A percentile compares a stretch with the other conserved stretches of the same genome.
These are phyloP conservation scores for Empidonax traillii DNA, from an alignment of 2,113 vertebrate genomes.

Conservation along the genomic window DNA sequence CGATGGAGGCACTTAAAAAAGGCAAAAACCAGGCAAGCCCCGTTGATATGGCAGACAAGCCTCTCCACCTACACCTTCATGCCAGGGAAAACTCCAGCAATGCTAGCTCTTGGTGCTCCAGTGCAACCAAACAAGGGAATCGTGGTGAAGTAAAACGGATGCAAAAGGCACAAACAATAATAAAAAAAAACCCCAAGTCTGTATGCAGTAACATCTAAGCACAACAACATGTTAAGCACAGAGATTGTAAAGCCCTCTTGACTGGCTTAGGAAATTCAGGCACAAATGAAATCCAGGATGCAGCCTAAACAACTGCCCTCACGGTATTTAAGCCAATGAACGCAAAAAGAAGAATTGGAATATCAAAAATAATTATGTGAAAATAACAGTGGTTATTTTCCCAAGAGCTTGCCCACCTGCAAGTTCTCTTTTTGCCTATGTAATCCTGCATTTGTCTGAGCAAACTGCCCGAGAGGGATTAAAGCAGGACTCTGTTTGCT, in stretches of 20 bases:
- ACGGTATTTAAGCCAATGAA: neutral
- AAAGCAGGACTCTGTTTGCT: neutral
- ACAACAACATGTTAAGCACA: neutral
- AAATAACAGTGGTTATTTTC: constrained; percentile 39
- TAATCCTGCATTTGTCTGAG: constrained; percentile 20
- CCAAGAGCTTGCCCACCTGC: constrained; percentile 41
- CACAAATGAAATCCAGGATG: neutral
- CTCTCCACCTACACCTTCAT: neutral
- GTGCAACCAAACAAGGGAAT: neutral
- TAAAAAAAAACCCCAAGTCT: neutral
- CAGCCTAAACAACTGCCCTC: neutral
- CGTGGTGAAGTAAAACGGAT: neutral
- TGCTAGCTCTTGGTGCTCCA: neutral
- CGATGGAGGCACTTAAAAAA: neutral
- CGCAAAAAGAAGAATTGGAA: neutral
- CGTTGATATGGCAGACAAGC: neutral
- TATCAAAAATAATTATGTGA: constrained; percentile 29
- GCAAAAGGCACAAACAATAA: neutral
- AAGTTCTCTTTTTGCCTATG: neutral
- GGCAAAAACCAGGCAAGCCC: neutral
- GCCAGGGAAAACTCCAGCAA: neutral
- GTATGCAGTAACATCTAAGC: neutral
- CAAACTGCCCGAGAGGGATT: neutral
- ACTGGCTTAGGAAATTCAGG: neutral
- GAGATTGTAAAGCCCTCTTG: neutral